Evolutionary conservation across 2,888 invertebrate genomes (phyloP).

Genomic region (Uropetala carovei): DNA sequence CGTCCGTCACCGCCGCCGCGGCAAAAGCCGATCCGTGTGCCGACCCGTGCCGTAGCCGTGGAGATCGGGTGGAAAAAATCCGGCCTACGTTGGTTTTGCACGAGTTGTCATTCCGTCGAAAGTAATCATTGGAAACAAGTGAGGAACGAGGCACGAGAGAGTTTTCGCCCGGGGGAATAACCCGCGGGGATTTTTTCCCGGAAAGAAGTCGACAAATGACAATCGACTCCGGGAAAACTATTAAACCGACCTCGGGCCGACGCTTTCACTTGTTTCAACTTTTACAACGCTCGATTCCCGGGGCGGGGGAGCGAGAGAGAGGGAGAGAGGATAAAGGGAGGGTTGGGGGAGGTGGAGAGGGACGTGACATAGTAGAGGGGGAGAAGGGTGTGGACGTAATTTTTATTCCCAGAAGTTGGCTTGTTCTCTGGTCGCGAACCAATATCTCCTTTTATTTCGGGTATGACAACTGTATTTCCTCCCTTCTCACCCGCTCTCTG

Average conservation of each 20-base stretch:
- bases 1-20: conserved; percentile 15
- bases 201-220: conserved; percentile 63
- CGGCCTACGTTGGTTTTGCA: conserved; percentile 19
- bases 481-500: neutral
- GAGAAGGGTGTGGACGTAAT: conserved; percentile 17
- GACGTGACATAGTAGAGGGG: neutral
- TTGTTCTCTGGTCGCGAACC: conserved; percentile 61
- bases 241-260: conserved; percentile 47
- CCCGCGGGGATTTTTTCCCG: conserved; percentile 47
- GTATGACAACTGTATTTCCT: conserved; percentile 56
- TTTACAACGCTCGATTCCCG: conserved; percentile 47
- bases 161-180: neutral
- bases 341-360: neutral
- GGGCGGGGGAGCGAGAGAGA: neutral
- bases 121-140: conserved; percentile 60
- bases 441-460: conserved; percentile 61
- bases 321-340: neutral
- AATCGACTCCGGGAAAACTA: conserved; percentile 60
- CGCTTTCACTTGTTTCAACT: conserved; percentile 64
- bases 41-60: neutral
- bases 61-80: conserved; percentile 11
- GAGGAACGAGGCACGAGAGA: conserved; percentile 17
- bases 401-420: conserved; percentile 61
- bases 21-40: neutral
- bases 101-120: conserved; percentile 49